Base-by-base conservation (phyloP, 2,113 vertebrate genomes). In the Osmerus mordax region DNA sequence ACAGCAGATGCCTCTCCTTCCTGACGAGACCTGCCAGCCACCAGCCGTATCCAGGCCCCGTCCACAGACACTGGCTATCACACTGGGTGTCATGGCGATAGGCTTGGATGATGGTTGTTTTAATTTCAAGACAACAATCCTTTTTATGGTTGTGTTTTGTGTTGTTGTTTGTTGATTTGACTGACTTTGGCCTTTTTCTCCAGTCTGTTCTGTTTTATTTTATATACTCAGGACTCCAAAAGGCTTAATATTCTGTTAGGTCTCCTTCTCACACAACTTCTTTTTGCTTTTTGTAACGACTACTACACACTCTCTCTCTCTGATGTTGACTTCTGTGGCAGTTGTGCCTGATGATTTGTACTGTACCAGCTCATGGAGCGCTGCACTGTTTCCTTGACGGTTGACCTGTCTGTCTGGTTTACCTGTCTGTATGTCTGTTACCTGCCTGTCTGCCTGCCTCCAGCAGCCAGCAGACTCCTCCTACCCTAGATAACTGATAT, bases 201-300 rank as follows among this genome's bases (percentile, higher is more conserved):
- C 25, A 9, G 41, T 47, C 74, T 81, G 60, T 82, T 82, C 67
- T 77, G 71, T 83, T 84, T 83, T 79, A 62, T 87, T 88, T 36
- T 64, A 84, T 78, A 84, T 90, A 87, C 91, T 92, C 91, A 93
- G 92, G 92, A 92, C 81, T 78, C 68, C 59, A 36, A 82, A 88
- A 78, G 79, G 51, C 58, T 60, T 52, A 32, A 65, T 52, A 80
- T 25, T 56, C 53, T 62, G n/a, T 64, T 73, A 52, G 58, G 13
- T 55, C 78, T 83, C 86, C 76, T 78, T 83, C 85, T 69, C 53
- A 54, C 73, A 78, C 74, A 29, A 21, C 14, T 65, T 41, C 73
- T 80, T 75, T 86, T 90, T 65, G 52, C 73, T 80, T 75, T 86
- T 90, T 85, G 71, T 81, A 80, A 83, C 54, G 72, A 55, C 54